Conservation (phyloP, 1,140 invertebrate species). For the Drosophila neocordata region DNA sequence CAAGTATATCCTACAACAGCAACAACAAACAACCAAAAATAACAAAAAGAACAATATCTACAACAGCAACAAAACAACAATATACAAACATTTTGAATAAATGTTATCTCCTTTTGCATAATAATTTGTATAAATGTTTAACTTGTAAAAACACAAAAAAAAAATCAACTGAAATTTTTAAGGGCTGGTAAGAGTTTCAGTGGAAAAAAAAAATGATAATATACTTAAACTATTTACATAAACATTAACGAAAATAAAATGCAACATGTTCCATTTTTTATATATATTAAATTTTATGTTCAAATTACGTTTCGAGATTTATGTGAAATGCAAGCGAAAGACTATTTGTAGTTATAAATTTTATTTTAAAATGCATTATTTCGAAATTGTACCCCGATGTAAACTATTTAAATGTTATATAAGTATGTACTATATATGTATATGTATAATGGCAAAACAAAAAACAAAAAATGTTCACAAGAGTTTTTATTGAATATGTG, state of each 20-base stretch:
- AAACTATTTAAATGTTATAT: constrained; percentile 39
- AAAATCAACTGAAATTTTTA: constrained; percentile 76
- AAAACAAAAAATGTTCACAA: constrained; percentile 42
- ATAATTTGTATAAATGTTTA: constrained; percentile 54
- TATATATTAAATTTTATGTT: constrained; percentile 19
- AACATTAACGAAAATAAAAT: constrained; percentile 32
- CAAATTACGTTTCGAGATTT: constrained; percentile 42
- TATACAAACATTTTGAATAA: constrained; percentile 27
- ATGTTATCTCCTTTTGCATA: constrained; percentile 30
- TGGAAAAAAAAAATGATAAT: constrained; percentile 41
- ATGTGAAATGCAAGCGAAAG: constrained; percentile 54
- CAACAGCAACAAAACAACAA: constrained; percentile 26
- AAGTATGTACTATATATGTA: constrained; percentile 28
- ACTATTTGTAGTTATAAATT: constrained; percentile 63
- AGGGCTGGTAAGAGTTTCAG: constrained; percentile 80
- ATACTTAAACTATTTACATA: background rate
- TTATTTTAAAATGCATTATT: constrained; percentile 48
- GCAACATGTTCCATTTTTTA: constrained; percentile 55
- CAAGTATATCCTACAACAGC: background rate
- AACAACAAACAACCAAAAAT: no score
- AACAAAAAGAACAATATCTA: constrained; percentile 23
- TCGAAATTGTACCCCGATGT: constrained; percentile 23
- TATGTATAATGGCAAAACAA: constrained; percentile 25
- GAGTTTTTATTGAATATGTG: constrained; percentile 53
- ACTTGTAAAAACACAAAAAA: constrained; percentile 36